Base-by-base conservation (phyloP, 2,113 vertebrate species). In the Mastomys coucha region DNA sequence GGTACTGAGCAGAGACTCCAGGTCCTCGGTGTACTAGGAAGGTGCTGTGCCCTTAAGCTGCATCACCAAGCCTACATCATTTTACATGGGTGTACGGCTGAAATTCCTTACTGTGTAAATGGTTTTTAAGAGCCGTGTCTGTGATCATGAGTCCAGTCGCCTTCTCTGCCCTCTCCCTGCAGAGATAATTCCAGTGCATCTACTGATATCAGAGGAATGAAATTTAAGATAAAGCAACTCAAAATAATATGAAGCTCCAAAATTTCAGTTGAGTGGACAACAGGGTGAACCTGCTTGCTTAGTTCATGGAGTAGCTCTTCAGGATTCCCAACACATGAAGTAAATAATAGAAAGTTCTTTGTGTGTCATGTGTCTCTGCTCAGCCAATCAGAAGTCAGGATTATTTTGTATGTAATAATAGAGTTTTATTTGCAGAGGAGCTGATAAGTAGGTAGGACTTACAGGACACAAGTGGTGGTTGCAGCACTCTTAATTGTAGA, bases 351-450 rank as follows among this genome's bases (percentile, higher is more conserved):
- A 94, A 91, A 89, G 89, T 97, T 97, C 96, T 95, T 94, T 78
- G 24, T 65, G 22, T 76, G 77, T 88, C 87, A 88, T 63, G 6
- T 84, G 58, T 88, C 56, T 97, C n/a, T 67, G 91, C 92, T 95
- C 77, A 95, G 78, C 98, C 97, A 98, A 97, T 98, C 97, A 97
- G 89, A 91, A 97, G 72, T 85, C 75, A 96, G 92, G 76, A 70
- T 96, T 92, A 60, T 60, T 95, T 96, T 90, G 39, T 82, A 75
- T 94, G 96, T 97, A 94, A 98, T 96, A 98, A 97, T 97, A 84
- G 94, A 88, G 89, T 89, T 89, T 94, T 94, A 69, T 91, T 97
- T 49, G 65, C 78, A 90, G 91, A 96, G 33, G 65, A 88, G 58
- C 84, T 97, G 1, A 39, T 86, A 26, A 58, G 51, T 87, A 94